Conservation (phyloP, 2,888 invertebrate genomes). For the Stratiomys singularior region DNA sequence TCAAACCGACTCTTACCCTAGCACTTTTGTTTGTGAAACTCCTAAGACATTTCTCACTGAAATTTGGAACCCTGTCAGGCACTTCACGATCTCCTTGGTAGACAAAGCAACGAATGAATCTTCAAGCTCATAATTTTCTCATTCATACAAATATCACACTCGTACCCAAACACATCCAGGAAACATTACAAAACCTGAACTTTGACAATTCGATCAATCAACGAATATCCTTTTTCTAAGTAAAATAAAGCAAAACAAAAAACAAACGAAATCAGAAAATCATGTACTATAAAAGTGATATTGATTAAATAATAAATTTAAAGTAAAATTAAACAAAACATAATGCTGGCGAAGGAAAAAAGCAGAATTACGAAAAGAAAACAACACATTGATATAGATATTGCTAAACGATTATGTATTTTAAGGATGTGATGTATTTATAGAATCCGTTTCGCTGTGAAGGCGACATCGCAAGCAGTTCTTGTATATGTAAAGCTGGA, state of each 20-base stretch:
- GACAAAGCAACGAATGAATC: too few relatives aligned
- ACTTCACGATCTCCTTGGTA: too few relatives aligned
- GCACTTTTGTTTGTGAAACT: too few relatives aligned
- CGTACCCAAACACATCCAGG: too few relatives aligned
- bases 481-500: neutral
- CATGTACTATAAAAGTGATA: conserved; percentile 39
- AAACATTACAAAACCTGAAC: neutral
- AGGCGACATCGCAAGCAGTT: too few relatives aligned
- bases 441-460: neutral
- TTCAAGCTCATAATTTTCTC: too few relatives aligned
- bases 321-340: conserved; percentile 5
- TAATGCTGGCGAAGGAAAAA: neutral
- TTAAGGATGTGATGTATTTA: conserved; percentile 33
- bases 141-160: too few relatives aligned
- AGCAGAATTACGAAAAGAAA: neutral
- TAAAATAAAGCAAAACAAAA: neutral
- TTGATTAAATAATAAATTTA: neutral
- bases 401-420: conserved; percentile 1
- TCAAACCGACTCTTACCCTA: too few relatives aligned
- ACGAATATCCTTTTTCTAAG: conserved; percentile 35
- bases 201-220: conserved; percentile 44
- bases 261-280: neutral
- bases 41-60: too few relatives aligned
- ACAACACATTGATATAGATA: conserved; percentile 25
- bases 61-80: too few relatives aligned